Evolutionary conservation across 2,888 invertebrate species (phyloP).

Genomic region (Belgica antarctica): DNA sequence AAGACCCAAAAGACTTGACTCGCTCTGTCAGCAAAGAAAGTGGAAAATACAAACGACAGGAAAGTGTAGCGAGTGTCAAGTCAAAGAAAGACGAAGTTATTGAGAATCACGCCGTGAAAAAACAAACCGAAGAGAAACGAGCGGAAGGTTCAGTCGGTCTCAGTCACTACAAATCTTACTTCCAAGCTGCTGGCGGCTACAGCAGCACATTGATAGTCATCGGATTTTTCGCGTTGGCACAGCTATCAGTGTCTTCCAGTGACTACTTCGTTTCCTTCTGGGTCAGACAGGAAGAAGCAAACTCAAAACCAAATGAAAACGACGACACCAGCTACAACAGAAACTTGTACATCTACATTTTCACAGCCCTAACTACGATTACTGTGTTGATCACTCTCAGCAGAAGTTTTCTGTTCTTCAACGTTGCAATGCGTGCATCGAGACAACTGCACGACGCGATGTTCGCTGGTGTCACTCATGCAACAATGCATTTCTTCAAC

Average conservation of each 20-base stretch:
- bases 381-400: slow-evolving; percentile 53
- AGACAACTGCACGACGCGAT: slow-evolving; percentile 75
- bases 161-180: slow-evolving; percentile 65
- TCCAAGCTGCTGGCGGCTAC: slow-evolving; percentile 69
- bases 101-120: slow-evolving; percentile 46
- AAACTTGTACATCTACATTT: slow-evolving; percentile 55
- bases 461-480: slow-evolving; percentile 77
- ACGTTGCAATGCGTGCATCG: slow-evolving; percentile 70
- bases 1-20: slow-evolving; percentile 45
- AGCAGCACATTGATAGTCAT: slow-evolving; percentile 61
- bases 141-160: slow-evolving; percentile 64
- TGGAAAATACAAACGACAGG: not conserved
- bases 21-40: slow-evolving; percentile 46
- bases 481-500: slow-evolving; percentile 85
- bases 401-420: slow-evolving; percentile 57
- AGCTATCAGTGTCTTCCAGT: slow-evolving; percentile 68
- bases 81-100: slow-evolving; percentile 38
- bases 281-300: slow-evolving; percentile 61
- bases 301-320: slow-evolving; percentile 36
- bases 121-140: slow-evolving; percentile 59
- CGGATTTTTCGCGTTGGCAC: slow-evolving; percentile 64
- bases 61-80: slow-evolving; percentile 47
- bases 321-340: slow-evolving; percentile 31
- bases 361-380: slow-evolving; percentile 55
- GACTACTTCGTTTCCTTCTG: slow-evolving; percentile 79